Evolutionary conservation across 2,113 vertebrate species (phyloP).

Genomic region (Chaetops frenatus): DNA sequence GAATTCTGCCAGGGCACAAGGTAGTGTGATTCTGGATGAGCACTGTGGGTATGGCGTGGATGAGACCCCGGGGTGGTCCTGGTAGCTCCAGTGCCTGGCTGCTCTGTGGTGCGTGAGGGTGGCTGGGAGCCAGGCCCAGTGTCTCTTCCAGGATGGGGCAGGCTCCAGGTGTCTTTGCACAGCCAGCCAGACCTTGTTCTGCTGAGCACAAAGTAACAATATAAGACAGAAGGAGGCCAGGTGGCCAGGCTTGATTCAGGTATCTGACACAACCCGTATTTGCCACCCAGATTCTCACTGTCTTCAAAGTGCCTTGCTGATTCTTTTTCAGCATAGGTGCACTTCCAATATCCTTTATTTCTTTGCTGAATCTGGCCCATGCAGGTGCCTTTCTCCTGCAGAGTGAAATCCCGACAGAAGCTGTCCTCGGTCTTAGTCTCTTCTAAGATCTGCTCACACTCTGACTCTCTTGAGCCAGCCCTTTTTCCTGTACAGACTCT

Average conservation of each 20-base stretch:
- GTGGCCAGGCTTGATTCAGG: background rate
- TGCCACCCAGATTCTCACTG: background rate
- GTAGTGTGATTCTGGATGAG: background rate
- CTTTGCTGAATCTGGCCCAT: background rate
- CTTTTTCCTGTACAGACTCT: background rate
- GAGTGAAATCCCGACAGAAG: background rate
- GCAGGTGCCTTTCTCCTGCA: background rate
- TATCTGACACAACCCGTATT: background rate
- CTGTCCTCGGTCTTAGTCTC: background rate
- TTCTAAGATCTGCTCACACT: background rate
- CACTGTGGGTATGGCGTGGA: background rate
- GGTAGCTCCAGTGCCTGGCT: background rate
- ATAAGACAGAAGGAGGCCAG: conserved; percentile 39
- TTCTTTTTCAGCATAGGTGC: background rate
- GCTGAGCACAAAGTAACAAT: background rate
- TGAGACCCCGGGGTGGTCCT: background rate
- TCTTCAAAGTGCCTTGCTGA: background rate
- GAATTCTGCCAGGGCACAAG: background rate
- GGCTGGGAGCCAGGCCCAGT: background rate
- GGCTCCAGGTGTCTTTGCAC: background rate
- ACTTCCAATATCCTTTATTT: background rate
- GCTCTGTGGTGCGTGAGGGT: background rate
- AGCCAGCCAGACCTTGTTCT: background rate
- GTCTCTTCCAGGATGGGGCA: background rate
- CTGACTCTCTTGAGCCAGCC: background rate